Evolutionary conservation across 1,140 invertebrate species (phyloP), one percentile per base, ranked within the genome.

Genomic region (Lepidurus packardi): DNA sequence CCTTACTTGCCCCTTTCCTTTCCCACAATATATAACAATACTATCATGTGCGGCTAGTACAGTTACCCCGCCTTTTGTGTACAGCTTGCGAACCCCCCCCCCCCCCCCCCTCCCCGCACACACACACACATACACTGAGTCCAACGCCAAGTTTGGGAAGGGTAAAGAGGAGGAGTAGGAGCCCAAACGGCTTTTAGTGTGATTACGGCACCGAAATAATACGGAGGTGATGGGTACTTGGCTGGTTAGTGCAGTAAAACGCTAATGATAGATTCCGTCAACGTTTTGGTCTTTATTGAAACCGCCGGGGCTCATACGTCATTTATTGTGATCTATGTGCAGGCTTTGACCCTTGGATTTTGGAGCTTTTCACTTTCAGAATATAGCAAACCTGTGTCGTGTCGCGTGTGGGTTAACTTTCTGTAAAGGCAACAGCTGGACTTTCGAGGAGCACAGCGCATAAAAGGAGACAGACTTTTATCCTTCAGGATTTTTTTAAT

Each of bases 171-270:
- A 13, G 53, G 21, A 65, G 53, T n/a, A 65, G 53, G 53, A 34
- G 34, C 34, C 53, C 53, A 65, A 65, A 65, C 53, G 53, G 53
- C 53, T 65, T 65, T 65, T 65, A 65, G 53, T 9, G 21, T 65
- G 53, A 65, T 65, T 65, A 65, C 53, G 53, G 53, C 53, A 16
- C 6, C 53, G 16, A 65, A 65, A 16, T 65, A 65, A 65, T 65
- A 65, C 53, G 7, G 53, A 21, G 53, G 53, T 9, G 53, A 21
- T 65, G 53, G 13, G 53, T 21, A 65, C 53, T 65, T 65, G 16
- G 53, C 16, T 65, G 53, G 8, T 65, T 21, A 65, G 53, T 65
- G 53, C 53, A 65, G 53, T 65, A 13, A 9, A n/a, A 65, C 34
- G 53, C 53, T 65, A 65, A 65, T 65, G 53, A n/a, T 16, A 16